phyloP scores from a whole-genome alignment of 2,113 vertebrate species.

The Salminus brasiliensis region DNA sequence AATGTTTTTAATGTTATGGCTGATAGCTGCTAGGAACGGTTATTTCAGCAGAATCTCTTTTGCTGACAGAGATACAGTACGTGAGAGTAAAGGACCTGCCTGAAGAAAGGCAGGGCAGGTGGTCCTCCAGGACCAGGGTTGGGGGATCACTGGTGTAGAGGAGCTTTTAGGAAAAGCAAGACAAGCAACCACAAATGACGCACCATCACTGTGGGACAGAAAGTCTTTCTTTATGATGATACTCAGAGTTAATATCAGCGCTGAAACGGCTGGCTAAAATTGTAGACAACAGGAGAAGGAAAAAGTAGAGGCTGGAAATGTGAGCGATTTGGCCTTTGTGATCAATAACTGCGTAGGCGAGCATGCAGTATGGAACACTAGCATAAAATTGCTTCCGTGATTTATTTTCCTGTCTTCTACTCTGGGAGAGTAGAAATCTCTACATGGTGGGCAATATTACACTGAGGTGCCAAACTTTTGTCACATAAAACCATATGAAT shows the following conservation, averaged over 20 bases:
- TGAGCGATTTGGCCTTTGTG: constrained; percentile 29
- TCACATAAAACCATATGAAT: constrained; percentile 22
- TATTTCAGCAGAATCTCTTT: no score
- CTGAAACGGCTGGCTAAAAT: constrained; percentile 2
- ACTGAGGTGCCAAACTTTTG: neutral
- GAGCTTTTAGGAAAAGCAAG: neutral
- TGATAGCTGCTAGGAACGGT: no score
- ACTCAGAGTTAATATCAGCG: constrained; percentile 14
- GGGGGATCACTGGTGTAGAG: no score
- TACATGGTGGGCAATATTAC: neutral
- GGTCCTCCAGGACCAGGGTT: no score
- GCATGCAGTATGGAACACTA: constrained; percentile 21
- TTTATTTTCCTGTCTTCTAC: constrained; percentile 34
- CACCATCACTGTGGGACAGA: neutral
- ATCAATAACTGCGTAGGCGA: constrained; percentile 50
- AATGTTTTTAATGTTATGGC: no score
- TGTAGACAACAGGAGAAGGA: neutral
- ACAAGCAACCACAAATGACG: neutral
- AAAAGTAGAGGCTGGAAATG: constrained; percentile 2
- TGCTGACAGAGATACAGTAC: no score
- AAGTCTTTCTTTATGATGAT: constrained; percentile 30
- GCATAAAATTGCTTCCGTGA: constrained; percentile 17
- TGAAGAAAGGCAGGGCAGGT: no score
- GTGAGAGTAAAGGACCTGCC: no score
- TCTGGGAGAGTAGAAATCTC: constrained; percentile 14